Conservation (phyloP, 2,113 vertebrate genomes). For the Atherinomorus stipes region DNA sequence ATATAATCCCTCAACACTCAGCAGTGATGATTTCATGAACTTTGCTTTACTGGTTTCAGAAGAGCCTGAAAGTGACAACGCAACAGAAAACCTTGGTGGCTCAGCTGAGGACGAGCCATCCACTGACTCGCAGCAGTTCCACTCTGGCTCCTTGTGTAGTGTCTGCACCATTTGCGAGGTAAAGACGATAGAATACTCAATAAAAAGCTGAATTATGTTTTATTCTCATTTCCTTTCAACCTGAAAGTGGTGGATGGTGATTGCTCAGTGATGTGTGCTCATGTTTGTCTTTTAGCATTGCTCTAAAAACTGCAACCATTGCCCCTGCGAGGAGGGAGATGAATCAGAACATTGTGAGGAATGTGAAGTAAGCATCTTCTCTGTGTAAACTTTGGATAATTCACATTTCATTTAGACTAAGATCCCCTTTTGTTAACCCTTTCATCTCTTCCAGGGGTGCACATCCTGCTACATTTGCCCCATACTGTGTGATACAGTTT, state of each 20-base stretch:
- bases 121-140: slow-evolving; percentile 71
- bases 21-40: too few species aligned
- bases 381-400: background rate
- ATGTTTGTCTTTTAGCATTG: slow-evolving; percentile 79
- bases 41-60: slow-evolving; percentile 35
- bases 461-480: slow-evolving; percentile 88
- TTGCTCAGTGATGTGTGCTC: background rate
- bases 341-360: slow-evolving; percentile 83
- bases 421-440: background rate
- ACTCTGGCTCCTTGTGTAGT: slow-evolving; percentile 85
- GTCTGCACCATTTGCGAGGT: slow-evolving; percentile 89
- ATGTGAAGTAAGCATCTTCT: slow-evolving; percentile 80
- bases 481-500: slow-evolving; percentile 87
- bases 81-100: slow-evolving; percentile 45
- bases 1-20: too few species aligned
- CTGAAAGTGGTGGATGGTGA: background rate
- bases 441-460: slow-evolving; percentile 78
- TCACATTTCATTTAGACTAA: background rate
- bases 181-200: slow-evolving; percentile 14
- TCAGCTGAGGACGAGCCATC: slow-evolving; percentile 42
- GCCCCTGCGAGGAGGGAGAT: slow-evolving; percentile 87
- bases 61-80: slow-evolving; percentile 25
- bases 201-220: background rate
- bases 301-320: slow-evolving; percentile 80
- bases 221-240: background rate